These are phyloP conservation scores for Falco naumanni DNA, from an alignment of 2,797 vertebrate genomes.

Conservation along the genomic window DNA sequence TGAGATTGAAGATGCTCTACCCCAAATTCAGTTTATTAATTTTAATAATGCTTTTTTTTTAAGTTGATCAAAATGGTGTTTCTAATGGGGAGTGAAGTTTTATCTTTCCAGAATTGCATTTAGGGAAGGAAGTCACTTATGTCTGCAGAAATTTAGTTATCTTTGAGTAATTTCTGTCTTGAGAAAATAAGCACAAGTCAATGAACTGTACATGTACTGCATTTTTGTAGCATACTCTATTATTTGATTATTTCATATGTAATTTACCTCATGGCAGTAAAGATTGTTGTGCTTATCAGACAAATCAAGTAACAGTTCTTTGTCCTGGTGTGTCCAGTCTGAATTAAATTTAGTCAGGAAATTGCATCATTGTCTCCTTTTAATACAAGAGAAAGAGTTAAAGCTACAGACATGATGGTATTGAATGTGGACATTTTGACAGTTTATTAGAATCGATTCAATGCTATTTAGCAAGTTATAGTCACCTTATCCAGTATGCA, in stretches of 20 bases:
- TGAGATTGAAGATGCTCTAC: background rate
- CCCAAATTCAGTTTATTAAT: background rate
- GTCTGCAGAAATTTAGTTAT: background rate
- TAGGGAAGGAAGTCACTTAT: background rate
- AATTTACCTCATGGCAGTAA: background rate
- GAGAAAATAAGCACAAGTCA: background rate
- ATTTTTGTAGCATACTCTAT: background rate
- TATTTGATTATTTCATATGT: background rate
- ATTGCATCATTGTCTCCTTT: background rate
- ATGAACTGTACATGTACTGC: background rate
- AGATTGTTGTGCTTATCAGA: constrained; percentile 7
- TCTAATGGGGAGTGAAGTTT: background rate
- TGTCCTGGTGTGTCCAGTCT: background rate
- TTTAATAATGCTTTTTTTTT: background rate
- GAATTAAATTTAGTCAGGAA: constrained; percentile 22
- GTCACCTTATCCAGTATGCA: background rate
- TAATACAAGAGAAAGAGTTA: background rate
- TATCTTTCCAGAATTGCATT: background rate
- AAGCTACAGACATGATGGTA: background rate
- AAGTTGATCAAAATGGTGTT: background rate
- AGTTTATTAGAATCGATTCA: constrained; percentile 28
- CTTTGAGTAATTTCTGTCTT: background rate
- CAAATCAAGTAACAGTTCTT: background rate
- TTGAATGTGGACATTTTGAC: background rate
- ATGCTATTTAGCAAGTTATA: background rate